Percentiles rank a stretch among this genome's conserved stretches.
Conservation (phyloP, 2,113 vertebrate species). For the Solea senegalensis region DNA sequence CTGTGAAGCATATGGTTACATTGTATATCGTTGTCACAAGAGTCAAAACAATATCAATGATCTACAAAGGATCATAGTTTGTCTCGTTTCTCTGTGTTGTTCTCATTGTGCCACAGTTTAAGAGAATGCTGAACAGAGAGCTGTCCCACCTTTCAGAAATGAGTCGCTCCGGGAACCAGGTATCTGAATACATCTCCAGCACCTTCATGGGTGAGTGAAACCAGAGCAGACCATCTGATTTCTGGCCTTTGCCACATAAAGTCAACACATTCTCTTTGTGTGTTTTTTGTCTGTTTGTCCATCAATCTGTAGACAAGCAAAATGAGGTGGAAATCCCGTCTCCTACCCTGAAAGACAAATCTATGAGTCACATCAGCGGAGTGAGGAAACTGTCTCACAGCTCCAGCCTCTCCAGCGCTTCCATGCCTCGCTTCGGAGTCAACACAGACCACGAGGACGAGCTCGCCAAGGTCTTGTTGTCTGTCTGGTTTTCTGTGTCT, state of each 20-base stretch:
- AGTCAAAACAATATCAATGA: no score
- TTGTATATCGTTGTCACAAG: no score
- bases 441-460: conserved; percentile 86
- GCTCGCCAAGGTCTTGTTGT: conserved; percentile 82
- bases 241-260: background rate
- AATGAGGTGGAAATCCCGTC: conserved; percentile 77
- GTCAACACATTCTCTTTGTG: background rate
- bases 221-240: background rate
- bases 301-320: conserved; percentile 71
- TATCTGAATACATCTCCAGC: conserved; percentile 89
- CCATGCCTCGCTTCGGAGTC: conserved; percentile 88
- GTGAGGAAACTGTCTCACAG: conserved; percentile 79
- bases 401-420: conserved; percentile 76
- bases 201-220: conserved; percentile 87
- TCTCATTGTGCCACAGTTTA: conserved; percentile 80
- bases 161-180: conserved; percentile 82
- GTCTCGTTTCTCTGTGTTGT: background rate
- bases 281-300: conserved; percentile 8
- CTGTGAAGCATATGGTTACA: no score
- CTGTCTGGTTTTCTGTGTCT: conserved; percentile 8
- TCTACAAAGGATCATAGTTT: no score
- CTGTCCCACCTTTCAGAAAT: conserved; percentile 86
- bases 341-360: conserved; percentile 77
- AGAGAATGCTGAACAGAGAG: conserved; percentile 91
- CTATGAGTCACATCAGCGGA: conserved; percentile 79